A percentile compares a stretch with the other conserved stretches of the same genome.
These are phyloP conservation scores for Lampris megalopsis DNA, from an alignment of 2,113 vertebrate genomes.

Conservation along the genomic window DNA sequence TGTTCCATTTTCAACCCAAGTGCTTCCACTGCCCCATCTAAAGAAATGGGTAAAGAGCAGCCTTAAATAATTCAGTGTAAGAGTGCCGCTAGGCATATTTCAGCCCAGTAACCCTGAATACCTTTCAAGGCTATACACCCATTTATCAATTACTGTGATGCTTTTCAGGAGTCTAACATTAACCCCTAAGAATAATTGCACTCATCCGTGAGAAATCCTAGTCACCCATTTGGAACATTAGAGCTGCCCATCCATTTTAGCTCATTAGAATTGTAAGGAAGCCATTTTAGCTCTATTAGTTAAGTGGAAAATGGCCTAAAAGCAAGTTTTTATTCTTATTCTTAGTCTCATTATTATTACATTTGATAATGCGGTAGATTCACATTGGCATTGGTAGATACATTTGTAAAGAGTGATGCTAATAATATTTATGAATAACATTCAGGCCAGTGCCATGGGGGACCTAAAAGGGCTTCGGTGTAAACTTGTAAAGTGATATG, in stretches of 20 bases:
- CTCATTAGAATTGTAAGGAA: conserved; percentile 30
- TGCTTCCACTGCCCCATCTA: conserved; percentile 3
- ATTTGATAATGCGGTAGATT: conserved; percentile 21
- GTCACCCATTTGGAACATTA: conserved; percentile 55
- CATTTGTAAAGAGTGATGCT: conserved; percentile 5
- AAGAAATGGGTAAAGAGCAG: conserved; percentile 51
- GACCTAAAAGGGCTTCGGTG: conserved; percentile 26
- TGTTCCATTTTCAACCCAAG: conserved; percentile 35
- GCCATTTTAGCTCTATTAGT: conserved; percentile 44
- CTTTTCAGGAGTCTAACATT: conserved; percentile 72
- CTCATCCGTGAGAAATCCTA: conserved; percentile 61
- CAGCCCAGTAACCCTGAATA: conserved; percentile 75
- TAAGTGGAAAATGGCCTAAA: conserved; percentile 24
- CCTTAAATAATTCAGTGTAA: conserved; percentile 79
- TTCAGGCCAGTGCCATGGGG: conserved; percentile 30
- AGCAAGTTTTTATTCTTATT: too few species aligned
- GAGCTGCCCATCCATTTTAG: conserved; percentile 40
- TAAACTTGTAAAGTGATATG: conserved; percentile 56
- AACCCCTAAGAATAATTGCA: conserved; percentile 70
- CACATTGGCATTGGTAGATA: conserved; percentile 12
- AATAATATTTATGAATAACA: conserved; percentile 20
- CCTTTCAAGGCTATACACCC: conserved; percentile 65
- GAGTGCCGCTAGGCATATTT: conserved; percentile 69
- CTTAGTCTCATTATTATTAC: background rate
- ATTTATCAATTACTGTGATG: conserved; percentile 77